Evolutionary conservation across 2,888 invertebrate species (phyloP).

Genomic region (Cantharis nigra): DNA sequence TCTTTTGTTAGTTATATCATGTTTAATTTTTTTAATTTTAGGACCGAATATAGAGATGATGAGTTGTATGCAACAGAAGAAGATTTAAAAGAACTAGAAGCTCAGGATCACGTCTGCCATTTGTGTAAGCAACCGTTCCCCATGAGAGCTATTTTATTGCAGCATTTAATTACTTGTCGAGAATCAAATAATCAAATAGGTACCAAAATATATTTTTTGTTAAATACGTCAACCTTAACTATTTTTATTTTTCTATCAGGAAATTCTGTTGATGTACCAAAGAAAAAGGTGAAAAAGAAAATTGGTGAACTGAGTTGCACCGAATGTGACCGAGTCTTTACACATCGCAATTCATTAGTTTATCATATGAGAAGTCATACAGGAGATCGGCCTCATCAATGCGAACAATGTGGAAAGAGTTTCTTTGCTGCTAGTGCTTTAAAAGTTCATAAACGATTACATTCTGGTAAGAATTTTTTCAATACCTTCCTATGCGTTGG

Average conservation of each 20-base stretch:
- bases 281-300: constrained; percentile 52
- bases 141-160: constrained; percentile 49
- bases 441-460: constrained; percentile 80
- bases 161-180: constrained; percentile 53
- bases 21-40: constrained; percentile 1
- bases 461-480: constrained; percentile 58
- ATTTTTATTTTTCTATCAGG: not conserved
- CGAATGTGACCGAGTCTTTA: constrained; percentile 75
- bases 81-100: constrained; percentile 55
- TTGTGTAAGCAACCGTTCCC: constrained; percentile 54
- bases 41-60: constrained; percentile 48
- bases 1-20: not conserved
- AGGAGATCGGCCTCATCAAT: constrained; percentile 76
- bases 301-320: constrained; percentile 61
- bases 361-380: constrained; percentile 83
- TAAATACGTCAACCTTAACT: not conserved
- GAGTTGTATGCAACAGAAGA: constrained; percentile 56
- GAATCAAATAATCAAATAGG: constrained; percentile 45
- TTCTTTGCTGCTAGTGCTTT: constrained; percentile 83
- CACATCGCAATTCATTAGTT: constrained; percentile 80
- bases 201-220: constrained; percentile 12
- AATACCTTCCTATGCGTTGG: too few species aligned
- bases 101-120: constrained; percentile 53
- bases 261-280: constrained; percentile 4
- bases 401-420: constrained; percentile 79